Base-by-base conservation (phyloP, 2,888 invertebrate species). In the Epicampocera succincta region DNA sequence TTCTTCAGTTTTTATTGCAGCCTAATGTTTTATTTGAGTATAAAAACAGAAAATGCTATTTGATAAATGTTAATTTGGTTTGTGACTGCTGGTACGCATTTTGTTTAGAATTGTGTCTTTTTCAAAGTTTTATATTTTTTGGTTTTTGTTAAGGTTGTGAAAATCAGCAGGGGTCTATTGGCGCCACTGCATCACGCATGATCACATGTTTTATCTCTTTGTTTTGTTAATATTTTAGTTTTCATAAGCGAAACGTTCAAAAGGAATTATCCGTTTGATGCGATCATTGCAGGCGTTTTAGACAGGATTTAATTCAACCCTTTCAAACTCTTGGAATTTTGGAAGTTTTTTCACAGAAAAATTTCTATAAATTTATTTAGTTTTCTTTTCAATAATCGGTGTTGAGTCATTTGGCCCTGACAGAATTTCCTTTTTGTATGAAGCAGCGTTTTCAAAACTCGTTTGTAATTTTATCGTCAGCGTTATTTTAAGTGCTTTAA, bases 111-210 rank as follows among this genome's bases (percentile, higher is more conserved):
- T 63, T 61, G 56, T 69, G 44, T 76, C 25, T 61, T 40, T 60
- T 56, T 46, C 5, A 25, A 12, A 12, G 6, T 50, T 50, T 50
- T 21, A 13, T 25, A 25, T 48, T 56, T 38, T 42, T 29, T 48
- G 46, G 2, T 63, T 73, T 44, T 21, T 66, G 71, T 74, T 71
- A 74, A 82, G 74, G 81, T 78, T 83, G 84, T 85, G 85, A 84
- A 85, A 86, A 85, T 85, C 90, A 88, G 88, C 89, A 85, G 89
- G 90, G 89, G 89, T 88, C 83, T 83, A 85, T 84, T 89, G 89
- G 90, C 89, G 89, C 89, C 90, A 89, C 86, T 88, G 87, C 87
- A 78, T 74, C 77, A 82, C 81, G 77, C 77, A 81, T 77, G 68
- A 77, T 77, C 68, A 72, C 63, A 71, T 65, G 65, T 46, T 78